A percentile compares a stretch with the other conserved stretches of the same genome.
phyloP scores from a whole-genome alignment of 1,140 invertebrate species.

The Teleogryllus occipitalis region DNA sequence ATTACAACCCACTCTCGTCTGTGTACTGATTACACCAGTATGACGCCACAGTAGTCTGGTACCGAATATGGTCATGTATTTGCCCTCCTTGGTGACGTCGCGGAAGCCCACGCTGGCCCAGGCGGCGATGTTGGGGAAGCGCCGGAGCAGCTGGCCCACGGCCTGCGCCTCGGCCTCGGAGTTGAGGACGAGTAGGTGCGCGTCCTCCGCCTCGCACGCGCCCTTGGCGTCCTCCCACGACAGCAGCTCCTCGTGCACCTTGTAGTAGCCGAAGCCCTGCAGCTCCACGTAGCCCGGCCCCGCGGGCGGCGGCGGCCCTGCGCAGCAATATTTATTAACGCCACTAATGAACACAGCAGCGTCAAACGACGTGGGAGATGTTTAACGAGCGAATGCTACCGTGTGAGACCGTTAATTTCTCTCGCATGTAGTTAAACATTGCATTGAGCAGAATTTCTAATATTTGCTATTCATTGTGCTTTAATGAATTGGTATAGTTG shows the following conservation, averaged over 20 bases:
- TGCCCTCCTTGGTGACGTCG: conserved; percentile 18
- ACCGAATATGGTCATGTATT: conserved; percentile 24
- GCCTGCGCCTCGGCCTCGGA: conserved; percentile 30
- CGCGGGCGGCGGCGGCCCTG: neutral
- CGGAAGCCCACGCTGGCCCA: conserved; percentile 20
- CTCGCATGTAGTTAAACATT: too few species aligned
- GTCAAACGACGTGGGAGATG: too few species aligned
- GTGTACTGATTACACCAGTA: too few species aligned
- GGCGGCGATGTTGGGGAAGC: neutral
- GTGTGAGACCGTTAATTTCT: too few species aligned
- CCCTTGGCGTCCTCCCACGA: conserved; percentile 36
- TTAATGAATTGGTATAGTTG: too few species aligned
- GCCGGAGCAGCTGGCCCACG: neutral
- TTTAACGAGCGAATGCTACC: too few species aligned
- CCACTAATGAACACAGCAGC: too few species aligned
- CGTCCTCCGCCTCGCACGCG: conserved; percentile 36
- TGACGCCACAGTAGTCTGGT: too few species aligned
- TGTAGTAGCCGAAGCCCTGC: conserved; percentile 32
- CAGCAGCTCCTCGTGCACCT: conserved; percentile 33
- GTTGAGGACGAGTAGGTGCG: conserved; percentile 37
- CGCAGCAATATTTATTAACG: too few species aligned
- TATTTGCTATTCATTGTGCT: too few species aligned
- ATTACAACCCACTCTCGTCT: too few species aligned
- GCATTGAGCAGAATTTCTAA: too few species aligned
- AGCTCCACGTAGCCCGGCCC: conserved; percentile 9